These are phyloP conservation scores for Pontoporia blainvillei DNA, from an alignment of 2,113 vertebrate species.

Conservation along the genomic window DNA sequence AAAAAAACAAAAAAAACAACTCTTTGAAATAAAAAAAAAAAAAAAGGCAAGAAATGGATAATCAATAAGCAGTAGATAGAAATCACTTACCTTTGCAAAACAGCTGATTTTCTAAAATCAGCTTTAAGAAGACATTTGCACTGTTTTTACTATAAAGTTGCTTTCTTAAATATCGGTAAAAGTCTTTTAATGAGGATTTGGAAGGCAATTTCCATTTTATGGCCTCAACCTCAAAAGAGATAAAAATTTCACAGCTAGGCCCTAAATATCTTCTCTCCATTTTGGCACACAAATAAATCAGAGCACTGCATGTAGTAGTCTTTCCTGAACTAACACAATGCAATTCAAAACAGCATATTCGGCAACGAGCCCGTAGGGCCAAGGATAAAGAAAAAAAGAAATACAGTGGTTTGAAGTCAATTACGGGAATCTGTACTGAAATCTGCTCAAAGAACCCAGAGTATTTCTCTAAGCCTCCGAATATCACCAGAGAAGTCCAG, in stretches of 20 bases:
- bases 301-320: not conserved
- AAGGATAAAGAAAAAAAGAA: not conserved
- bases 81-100: constrained; percentile 39
- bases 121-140: not conserved
- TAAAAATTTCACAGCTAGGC: not conserved
- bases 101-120: constrained; percentile 13
- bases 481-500: not conserved
- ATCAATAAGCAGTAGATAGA: not conserved
- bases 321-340: not conserved
- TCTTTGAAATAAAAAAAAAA: not conserved
- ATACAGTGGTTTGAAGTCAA: not conserved
- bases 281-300: not conserved
- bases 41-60: not conserved
- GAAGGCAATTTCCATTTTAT: constrained; percentile 10
- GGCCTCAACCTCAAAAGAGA: not conserved
- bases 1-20: not conserved
- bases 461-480: not conserved
- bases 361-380: not conserved
- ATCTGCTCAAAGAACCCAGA: not conserved
- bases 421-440: not conserved
- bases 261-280: not conserved
- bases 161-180: constrained; percentile 19
- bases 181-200: constrained; percentile 14
- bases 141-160: constrained; percentile 33
- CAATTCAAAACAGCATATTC: not conserved